These are phyloP conservation scores for Streptopelia turtur DNA, from an alignment of 2,797 vertebrate genomes.

Conservation along the genomic window DNA sequence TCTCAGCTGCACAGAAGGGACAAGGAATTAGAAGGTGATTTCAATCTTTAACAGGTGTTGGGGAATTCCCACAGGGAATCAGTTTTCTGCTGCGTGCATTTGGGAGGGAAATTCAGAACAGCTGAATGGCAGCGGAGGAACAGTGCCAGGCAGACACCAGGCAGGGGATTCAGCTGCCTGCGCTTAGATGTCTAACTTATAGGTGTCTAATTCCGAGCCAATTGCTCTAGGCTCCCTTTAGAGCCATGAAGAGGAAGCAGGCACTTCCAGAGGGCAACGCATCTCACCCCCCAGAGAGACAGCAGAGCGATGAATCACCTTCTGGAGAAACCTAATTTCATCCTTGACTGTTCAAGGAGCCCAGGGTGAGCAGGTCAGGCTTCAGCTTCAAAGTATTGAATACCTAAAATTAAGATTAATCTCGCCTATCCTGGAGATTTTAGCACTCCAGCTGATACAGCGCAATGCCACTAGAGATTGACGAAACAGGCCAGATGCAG, in stretches of 20 bases:
- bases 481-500: background rate
- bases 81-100: background rate
- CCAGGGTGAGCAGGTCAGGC: constrained; percentile 6
- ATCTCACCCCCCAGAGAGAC: background rate
- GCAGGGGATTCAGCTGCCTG: constrained; percentile 1
- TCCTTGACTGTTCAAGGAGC: background rate
- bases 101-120: constrained; percentile 34
- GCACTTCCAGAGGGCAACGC: constrained; percentile 54
- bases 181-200: background rate
- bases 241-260: constrained; percentile 23
- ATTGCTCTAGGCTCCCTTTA: constrained; percentile 40
- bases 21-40: background rate
- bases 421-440: background rate
- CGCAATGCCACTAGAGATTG: background rate
- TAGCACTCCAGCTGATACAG: background rate
- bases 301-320: constrained; percentile 36
- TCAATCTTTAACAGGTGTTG: background rate
- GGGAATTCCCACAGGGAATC: constrained; percentile 40
- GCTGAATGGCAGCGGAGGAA: background rate
- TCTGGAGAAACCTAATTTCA: background rate
- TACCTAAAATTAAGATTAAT: constrained; percentile 31
- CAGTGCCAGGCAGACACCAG: constrained; percentile 22
- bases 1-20: background rate
- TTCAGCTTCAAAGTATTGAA: background rate
- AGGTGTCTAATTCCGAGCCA: constrained; percentile 32